Conservation (phyloP, 2,888 invertebrate genomes). For the Orthonychiurus folsomi region DNA sequence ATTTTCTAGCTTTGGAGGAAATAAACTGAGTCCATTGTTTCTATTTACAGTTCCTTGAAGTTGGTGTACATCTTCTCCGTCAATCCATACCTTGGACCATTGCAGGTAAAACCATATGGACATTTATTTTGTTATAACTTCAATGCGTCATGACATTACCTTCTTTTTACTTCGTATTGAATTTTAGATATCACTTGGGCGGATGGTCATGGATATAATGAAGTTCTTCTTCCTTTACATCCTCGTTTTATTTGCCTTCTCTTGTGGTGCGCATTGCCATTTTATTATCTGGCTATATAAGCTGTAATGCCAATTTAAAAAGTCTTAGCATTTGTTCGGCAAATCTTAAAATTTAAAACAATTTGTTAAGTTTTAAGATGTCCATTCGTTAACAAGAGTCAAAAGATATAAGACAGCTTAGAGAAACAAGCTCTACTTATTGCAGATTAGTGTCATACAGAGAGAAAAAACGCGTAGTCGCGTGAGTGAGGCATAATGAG, state of each 20-base stretch:
- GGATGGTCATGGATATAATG: slow-evolving; percentile 82
- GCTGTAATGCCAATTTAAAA: not conserved
- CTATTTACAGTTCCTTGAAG: slow-evolving; percentile 53
- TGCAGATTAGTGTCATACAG: too few species aligned
- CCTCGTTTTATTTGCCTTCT: slow-evolving; percentile 53
- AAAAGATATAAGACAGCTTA: too few species aligned
- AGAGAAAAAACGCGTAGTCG: too few species aligned
- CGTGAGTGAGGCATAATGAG: too few species aligned
- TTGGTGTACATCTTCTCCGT: slow-evolving; percentile 62
- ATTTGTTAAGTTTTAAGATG: too few species aligned
- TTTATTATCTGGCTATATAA: slow-evolving; percentile 2
- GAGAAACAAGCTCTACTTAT: too few species aligned
- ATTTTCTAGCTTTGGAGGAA: too few species aligned
- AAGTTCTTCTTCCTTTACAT: slow-evolving; percentile 70
- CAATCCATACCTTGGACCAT: slow-evolving; percentile 82
- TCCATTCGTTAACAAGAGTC: too few species aligned
- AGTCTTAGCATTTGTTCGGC: too few species aligned
- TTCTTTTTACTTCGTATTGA: not conserved
- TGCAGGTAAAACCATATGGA: slow-evolving; percentile 52
- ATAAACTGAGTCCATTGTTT: too few species aligned
- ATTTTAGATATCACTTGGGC: slow-evolving; percentile 70
- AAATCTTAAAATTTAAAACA: too few species aligned
- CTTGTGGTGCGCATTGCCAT: slow-evolving; percentile 47
- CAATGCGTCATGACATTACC: not conserved
- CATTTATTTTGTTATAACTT: not conserved